phyloP scores from a whole-genome alignment of 2,888 invertebrate species.

The Noctua janthe region DNA sequence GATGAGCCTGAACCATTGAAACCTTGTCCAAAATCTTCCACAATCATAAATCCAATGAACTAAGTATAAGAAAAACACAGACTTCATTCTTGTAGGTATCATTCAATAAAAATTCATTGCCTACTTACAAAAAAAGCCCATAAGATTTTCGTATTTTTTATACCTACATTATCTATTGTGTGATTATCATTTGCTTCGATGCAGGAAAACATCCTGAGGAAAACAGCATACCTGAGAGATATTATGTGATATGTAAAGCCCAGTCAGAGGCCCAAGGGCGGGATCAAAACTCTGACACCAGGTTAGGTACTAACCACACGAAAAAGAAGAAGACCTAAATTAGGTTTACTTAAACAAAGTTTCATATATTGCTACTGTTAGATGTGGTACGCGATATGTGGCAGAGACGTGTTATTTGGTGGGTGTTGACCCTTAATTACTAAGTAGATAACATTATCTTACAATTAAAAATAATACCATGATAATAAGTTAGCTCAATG shows the following conservation, averaged over 20 bases:
- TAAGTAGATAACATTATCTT: constrained; percentile 31
- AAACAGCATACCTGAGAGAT: too few relatives aligned
- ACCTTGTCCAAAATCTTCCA: neutral
- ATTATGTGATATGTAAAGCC: too few relatives aligned
- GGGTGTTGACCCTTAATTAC: constrained; percentile 6
- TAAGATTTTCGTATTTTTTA: neutral
- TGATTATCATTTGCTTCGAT: too few relatives aligned
- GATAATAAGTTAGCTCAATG: constrained; percentile 38
- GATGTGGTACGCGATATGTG: neutral
- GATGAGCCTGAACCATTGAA: neutral
- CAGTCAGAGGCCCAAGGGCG: too few relatives aligned
- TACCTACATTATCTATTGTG: too few relatives aligned
- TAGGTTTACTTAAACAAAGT: neutral
- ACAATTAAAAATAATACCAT: constrained; percentile 34
- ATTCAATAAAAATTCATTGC: neutral
- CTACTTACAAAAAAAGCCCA: neutral
- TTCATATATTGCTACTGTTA: too few relatives aligned
- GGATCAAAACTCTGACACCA: too few relatives aligned
- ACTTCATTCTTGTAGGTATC: neutral
- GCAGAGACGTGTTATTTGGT: neutral
- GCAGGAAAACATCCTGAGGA: too few relatives aligned
- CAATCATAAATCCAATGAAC: neutral
- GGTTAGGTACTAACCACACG: too few relatives aligned
- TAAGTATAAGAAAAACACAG: neutral
- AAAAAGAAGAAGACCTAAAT: neutral